Evolutionary conservation across 2,113 vertebrate genomes (phyloP).

Genomic region (Bettongia penicillata): DNA sequence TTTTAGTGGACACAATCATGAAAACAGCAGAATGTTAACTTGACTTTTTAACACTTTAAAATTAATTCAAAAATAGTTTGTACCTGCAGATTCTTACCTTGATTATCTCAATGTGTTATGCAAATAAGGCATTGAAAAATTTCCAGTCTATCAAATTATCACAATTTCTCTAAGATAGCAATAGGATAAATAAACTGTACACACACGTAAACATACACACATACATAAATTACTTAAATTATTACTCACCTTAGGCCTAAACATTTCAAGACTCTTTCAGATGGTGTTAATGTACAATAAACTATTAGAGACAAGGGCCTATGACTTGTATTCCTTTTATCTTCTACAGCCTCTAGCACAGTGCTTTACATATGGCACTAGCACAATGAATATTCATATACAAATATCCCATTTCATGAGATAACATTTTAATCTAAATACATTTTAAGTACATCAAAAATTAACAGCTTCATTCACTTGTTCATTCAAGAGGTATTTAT

Average conservation of each 20-base stretch:
- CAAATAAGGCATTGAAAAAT: not conserved
- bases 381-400: too few species aligned
- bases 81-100: not conserved
- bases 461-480: too few species aligned
- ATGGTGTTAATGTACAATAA: not conserved
- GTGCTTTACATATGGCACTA: too few species aligned
- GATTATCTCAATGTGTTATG: not conserved
- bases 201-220: not conserved
- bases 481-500: too few species aligned
- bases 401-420: too few species aligned
- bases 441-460: too few species aligned
- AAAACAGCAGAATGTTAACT: not conserved
- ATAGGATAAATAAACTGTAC: not conserved
- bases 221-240: not conserved
- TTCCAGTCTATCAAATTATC: not conserved
- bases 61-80: not conserved
- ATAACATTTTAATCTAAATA: too few species aligned
- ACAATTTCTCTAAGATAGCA: not conserved
- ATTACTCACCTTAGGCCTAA: not conserved
- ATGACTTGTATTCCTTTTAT: too few species aligned
- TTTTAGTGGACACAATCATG: too few species aligned
- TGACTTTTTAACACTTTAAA: not conserved
- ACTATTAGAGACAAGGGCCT: too few species aligned
- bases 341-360: too few species aligned
- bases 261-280: not conserved